Evolutionary conservation across 2,888 invertebrate species (phyloP).

Genomic region (Brenthis hecate): DNA sequence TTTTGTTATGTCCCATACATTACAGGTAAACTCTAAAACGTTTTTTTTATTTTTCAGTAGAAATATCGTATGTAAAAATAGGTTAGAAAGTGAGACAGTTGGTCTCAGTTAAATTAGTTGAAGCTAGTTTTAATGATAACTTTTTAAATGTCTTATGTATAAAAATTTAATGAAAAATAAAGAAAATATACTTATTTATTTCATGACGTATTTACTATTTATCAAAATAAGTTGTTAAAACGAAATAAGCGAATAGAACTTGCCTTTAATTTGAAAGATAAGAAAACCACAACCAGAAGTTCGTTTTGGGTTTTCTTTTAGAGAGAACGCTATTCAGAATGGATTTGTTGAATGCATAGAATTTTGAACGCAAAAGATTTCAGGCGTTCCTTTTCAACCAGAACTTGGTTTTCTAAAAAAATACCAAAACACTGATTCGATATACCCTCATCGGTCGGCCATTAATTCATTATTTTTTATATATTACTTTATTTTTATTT

Average conservation of each 20-base stretch:
- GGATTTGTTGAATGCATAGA: conserved; percentile 18
- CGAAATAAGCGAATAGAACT: conserved; percentile 10
- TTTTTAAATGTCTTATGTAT: neutral
- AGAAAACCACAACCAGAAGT: conserved; percentile 20
- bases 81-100: no score
- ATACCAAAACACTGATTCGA: conserved; percentile 5
- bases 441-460: neutral
- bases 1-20: no score
- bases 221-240: conserved; percentile 7
- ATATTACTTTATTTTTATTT: no score
- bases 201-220: neutral
- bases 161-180: neutral
- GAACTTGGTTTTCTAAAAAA: conserved; percentile 14
- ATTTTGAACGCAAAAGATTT: conserved; percentile 21
- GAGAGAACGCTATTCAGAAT: conserved; percentile 10
- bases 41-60: no score
- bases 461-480: neutral
- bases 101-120: no score
- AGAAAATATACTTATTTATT: neutral
- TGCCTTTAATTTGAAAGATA: conserved; percentile 21
- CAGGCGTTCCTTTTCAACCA: conserved; percentile 6
- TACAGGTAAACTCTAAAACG: no score
- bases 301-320: conserved; percentile 11
- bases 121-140: no score
- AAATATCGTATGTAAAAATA: no score